Percentiles rank a stretch among this genome's conserved stretches.
Conservation (phyloP, 92 coral and sea anemone genomes). For the Blastomussa wellsi region DNA sequence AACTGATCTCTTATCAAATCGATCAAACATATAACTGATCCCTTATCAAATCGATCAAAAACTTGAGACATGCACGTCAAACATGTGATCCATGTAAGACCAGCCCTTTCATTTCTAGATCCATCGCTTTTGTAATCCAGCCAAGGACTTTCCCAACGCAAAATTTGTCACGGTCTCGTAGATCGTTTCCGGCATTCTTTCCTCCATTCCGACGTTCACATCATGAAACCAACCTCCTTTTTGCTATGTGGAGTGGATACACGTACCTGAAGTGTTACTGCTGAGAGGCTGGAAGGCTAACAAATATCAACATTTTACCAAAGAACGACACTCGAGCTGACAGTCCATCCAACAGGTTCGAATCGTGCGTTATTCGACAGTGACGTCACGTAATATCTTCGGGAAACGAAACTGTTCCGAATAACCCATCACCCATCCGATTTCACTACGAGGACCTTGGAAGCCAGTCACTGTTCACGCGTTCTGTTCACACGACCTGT, state of each 20-base stretch:
- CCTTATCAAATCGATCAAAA: neutral
- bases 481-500: too few species aligned
- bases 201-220: neutral
- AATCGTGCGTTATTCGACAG: neutral
- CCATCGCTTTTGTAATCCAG: neutral
- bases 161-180: neutral
- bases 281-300: neutral
- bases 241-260: neutral
- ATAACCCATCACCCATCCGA: neutral
- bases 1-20: neutral
- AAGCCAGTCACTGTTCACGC: neutral
- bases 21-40: neutral
- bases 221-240: neutral
- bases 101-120: neutral
- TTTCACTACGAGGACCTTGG: neutral
- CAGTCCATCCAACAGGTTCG: neutral
- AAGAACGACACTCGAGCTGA: too few species aligned
- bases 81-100: neutral
- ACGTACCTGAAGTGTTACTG: neutral
- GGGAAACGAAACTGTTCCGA: slow-evolving; percentile 23
- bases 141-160: neutral
- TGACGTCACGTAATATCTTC: slow-evolving; percentile 17
- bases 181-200: neutral
- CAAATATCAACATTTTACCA: neutral
- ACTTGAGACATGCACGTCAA: neutral